phyloP scores from a whole-genome alignment of 2,888 invertebrate species.

The Spicauda simplicius region DNA sequence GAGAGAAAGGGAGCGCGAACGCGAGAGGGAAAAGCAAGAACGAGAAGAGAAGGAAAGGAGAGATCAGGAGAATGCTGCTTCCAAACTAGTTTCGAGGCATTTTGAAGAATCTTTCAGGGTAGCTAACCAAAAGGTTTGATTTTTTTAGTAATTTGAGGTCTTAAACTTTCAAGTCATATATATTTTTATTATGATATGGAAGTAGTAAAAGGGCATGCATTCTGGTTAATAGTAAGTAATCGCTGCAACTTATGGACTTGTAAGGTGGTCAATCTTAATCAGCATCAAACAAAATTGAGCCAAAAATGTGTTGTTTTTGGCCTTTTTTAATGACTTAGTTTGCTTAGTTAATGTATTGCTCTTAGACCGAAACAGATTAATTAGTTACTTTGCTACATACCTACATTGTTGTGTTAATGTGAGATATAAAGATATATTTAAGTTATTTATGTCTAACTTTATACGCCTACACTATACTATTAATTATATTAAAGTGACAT shows the following conservation, averaged over 20 bases:
- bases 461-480: too few species aligned
- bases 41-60: conserved; percentile 85
- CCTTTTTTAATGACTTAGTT: neutral
- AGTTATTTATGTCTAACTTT: too few species aligned
- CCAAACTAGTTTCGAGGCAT: conserved; percentile 93
- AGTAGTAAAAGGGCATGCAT: neutral
- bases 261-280: neutral
- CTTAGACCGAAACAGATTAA: neutral
- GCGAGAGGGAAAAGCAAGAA: conserved; percentile 82
- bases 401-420: neutral
- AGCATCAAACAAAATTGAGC: neutral
- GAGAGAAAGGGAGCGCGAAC: conserved; percentile 82
- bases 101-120: conserved; percentile 94
- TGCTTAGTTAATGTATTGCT: conserved; percentile 1
- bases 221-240: neutral
- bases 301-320: neutral
- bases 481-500: neutral
- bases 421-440: too few species aligned
- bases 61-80: conserved; percentile 89
- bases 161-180: conserved; percentile 7
- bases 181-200: conserved; percentile 7
- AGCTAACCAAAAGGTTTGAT: conserved; percentile 89
- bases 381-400: neutral
- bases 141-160: conserved; percentile 4
- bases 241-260: neutral